Conservation (phyloP, 2,888 invertebrate species). For the Epinotia brunnichana region DNA sequence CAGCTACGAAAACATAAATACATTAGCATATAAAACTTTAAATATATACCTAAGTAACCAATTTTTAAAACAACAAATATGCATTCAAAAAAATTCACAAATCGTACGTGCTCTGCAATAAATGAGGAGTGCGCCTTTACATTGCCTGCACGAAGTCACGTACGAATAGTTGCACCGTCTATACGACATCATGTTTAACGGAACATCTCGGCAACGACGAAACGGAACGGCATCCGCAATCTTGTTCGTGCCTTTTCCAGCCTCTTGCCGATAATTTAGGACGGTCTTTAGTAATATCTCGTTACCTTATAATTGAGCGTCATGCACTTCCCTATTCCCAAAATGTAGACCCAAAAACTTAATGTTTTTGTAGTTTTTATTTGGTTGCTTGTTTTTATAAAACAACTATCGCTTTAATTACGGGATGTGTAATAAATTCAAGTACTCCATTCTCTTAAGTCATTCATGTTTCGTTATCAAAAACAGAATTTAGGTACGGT, state of each 20-base stretch:
- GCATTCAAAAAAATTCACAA: not conserved
- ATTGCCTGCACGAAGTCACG: constrained; percentile 18
- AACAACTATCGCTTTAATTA: not conserved
- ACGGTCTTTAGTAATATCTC: not conserved
- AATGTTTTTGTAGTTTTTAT: not conserved
- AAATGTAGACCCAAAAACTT: not conserved
- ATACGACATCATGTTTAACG: constrained; percentile 16
- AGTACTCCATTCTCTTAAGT: not conserved
- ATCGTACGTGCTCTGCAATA: constrained; percentile 17
- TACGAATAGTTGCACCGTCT: constrained; percentile 10
- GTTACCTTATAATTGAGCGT: not conserved
- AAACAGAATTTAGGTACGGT: constrained; percentile 6
- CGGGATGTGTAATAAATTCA: too few species aligned
- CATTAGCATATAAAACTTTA: not conserved
- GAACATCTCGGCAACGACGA: not conserved
- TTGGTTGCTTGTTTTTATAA: not conserved
- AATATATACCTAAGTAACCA: not conserved
- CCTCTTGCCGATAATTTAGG: not conserved
- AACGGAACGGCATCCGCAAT: constrained; percentile 16
- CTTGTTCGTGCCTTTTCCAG: not conserved
- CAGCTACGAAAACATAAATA: not conserved
- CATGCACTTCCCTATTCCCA: not conserved
- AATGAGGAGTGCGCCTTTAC: constrained; percentile 14
- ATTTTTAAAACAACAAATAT: not conserved
- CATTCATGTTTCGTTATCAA: constrained; percentile 4